Conservation (phyloP, 2,113 vertebrate species). For the Trochalopteron elliotii region DNA sequence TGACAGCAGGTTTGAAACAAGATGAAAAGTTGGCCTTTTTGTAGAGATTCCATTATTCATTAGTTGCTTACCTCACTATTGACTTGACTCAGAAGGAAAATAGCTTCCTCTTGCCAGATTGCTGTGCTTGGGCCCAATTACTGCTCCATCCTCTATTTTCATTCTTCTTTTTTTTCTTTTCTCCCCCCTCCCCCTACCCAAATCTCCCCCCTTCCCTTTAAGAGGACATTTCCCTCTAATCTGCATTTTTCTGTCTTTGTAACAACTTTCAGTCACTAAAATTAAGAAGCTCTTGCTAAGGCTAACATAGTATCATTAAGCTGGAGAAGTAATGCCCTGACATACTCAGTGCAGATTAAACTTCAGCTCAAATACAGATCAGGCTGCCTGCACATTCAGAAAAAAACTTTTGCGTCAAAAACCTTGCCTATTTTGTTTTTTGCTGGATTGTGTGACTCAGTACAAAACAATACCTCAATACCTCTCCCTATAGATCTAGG, state of each 20-base stretch:
- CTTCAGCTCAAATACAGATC: not conserved
- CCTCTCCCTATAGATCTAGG: not conserved
- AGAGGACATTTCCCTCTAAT: not conserved
- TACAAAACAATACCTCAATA: not conserved
- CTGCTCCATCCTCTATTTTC: not conserved
- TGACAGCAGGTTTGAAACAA: not conserved
- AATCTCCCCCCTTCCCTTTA: not conserved
- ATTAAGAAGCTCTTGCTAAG: not conserved
- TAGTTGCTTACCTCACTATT: not conserved
- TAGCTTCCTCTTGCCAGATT: not conserved
- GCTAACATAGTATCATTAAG: not conserved
- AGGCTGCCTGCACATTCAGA: not conserved
- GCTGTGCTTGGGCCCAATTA: not conserved
- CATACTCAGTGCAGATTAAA: not conserved
- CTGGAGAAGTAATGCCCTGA: not conserved
- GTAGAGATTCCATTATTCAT: not conserved
- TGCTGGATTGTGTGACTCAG: not conserved
- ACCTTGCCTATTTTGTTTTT: not conserved
- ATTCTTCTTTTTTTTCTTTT: not conserved
- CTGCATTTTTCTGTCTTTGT: not conserved
- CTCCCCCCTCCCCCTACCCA: accelerated
- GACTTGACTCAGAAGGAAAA: not conserved
- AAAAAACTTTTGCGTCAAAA: not conserved
- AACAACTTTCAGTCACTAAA: not conserved
- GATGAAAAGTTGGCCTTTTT: not conserved